Percentiles rank a stretch among this genome's conserved stretches.
These are phyloP conservation scores for Phanerotoma sp. DNA, from an alignment of 2,888 invertebrate species.

Conservation along the genomic window DNA sequence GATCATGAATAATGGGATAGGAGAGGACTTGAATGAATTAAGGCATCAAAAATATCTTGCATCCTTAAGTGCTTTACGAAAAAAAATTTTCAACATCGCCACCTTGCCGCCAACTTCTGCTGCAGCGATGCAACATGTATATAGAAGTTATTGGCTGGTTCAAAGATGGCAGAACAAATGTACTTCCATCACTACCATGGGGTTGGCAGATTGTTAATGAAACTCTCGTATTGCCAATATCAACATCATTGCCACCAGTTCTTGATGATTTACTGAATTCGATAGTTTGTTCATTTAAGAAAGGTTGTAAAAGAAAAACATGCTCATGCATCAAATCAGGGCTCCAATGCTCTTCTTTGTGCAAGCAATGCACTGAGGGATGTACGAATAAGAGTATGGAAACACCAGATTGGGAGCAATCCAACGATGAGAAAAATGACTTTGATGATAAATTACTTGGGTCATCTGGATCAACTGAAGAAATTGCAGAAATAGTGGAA, in stretches of 20 bases:
- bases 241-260: conserved; percentile 6
- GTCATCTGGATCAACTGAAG: too few species aligned
- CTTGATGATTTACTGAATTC: conserved; percentile 6
- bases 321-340: neutral
- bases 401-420: too few species aligned
- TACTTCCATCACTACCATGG: neutral
- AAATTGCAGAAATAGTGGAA: too few species aligned
- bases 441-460: too few species aligned
- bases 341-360: neutral
- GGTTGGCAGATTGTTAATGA: neutral
- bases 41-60: conserved; percentile 3
- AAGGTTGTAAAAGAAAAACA: neutral
- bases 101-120: conserved; percentile 2
- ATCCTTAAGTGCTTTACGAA: neutral
- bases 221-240: neutral
- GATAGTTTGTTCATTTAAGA: neutral
- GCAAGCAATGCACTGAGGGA: neutral
- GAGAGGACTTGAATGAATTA: conserved; percentile 2
- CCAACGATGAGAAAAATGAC: too few species aligned
- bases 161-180: neutral
- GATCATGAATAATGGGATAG: conserved; percentile 1
- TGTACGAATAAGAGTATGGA: neutral
- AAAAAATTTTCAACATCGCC: conserved; percentile 4
- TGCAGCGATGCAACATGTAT: neutral
- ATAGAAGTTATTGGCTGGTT: conserved; percentile 1